A percentile compares a stretch with the other conserved stretches of the same genome.
Conservation (phyloP, 2,113 vertebrate species). For the Hirundichthys speculiger region DNA sequence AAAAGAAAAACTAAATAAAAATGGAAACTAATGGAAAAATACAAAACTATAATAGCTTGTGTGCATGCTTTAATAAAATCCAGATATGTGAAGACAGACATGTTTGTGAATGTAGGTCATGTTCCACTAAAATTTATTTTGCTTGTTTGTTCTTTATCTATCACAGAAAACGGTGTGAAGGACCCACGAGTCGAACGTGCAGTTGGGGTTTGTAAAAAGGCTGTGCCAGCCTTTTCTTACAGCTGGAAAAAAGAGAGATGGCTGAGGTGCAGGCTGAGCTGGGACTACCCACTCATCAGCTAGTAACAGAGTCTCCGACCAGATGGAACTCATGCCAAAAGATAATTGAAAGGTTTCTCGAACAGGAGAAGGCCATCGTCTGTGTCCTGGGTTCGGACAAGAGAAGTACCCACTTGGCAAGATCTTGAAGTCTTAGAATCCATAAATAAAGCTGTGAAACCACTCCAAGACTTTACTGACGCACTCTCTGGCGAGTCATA, state of each 20-base stretch:
- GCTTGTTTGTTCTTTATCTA: neutral
- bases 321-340: too few species aligned
- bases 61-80: too few species aligned
- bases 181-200: neutral
- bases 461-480: neutral
- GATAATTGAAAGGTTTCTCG: neutral
- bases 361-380: constrained; percentile 5
- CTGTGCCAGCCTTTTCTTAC: constrained; percentile 12
- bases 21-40: neutral
- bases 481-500: too few species aligned
- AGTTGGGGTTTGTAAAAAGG: constrained; percentile 16
- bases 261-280: constrained; percentile 4
- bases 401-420: constrained; percentile 5
- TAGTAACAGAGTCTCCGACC: too few species aligned
- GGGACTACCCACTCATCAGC: too few species aligned
- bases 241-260: constrained; percentile 9
- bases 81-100: too few species aligned
- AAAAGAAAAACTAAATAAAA: neutral
- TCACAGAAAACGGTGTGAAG: neutral
- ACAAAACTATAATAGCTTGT: too few species aligned
- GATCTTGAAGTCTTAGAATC: constrained; percentile 1
- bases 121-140: too few species aligned
- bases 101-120: too few species aligned
- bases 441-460: neutral
- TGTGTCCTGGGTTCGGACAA: constrained; percentile 7